Percentiles rank a stretch among this genome's conserved stretches.
These are phyloP conservation scores for Aphelocoma californica DNA, from an alignment of 2,797 vertebrate genomes.

Conservation along the genomic window DNA sequence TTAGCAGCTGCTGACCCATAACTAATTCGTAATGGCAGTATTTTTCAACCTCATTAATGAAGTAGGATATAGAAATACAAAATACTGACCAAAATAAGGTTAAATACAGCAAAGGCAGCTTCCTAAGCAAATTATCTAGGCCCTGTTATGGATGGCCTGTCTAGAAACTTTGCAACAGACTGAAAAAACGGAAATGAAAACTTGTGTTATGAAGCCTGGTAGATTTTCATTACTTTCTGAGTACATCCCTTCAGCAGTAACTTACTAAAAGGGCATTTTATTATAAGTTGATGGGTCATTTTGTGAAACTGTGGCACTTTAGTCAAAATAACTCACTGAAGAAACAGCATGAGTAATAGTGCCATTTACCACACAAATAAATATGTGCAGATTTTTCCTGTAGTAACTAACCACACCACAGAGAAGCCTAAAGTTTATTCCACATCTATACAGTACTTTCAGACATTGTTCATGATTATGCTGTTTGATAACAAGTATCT, in stretches of 20 bases:
- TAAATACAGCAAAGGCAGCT: constrained; percentile 23
- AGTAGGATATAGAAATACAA: neutral
- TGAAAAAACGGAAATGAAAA: constrained; percentile 7
- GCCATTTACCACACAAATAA: neutral
- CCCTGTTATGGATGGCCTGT: neutral
- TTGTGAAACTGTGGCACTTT: constrained; percentile 4
- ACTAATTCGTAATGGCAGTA: constrained; percentile 1
- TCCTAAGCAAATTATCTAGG: neutral
- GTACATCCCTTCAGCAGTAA: neutral
- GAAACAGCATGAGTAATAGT: constrained; percentile 5
- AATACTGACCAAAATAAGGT: neutral
- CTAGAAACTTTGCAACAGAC: neutral
- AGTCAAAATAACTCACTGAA: constrained; percentile 42
- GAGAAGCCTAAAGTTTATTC: neutral
- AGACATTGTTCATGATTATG: neutral
- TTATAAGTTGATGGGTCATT: constrained; percentile 15
- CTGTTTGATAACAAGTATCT: neutral
- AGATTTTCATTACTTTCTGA: constrained; percentile 14
- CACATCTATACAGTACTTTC: neutral
- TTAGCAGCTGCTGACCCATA: constrained; percentile 45
- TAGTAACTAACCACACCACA: neutral
- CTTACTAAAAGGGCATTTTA: constrained; percentile 33
- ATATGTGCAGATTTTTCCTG: neutral
- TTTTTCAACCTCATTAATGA: constrained; percentile 35
- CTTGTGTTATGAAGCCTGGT: neutral